Conservation (phyloP, 2,797 vertebrate genomes). For the Alcedo atthis region DNA sequence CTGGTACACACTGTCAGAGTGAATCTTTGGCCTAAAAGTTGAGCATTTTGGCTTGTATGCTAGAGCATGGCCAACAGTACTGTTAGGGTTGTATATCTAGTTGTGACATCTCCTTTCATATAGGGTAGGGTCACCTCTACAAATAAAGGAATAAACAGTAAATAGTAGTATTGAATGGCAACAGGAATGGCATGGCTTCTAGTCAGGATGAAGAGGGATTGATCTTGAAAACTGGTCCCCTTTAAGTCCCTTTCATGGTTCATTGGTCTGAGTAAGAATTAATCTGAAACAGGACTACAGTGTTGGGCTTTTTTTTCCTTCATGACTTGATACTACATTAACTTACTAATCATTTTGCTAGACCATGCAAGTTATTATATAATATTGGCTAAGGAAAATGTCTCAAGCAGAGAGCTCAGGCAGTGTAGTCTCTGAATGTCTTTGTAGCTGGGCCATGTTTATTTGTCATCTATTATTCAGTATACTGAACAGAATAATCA, state of each 20-base stretch:
- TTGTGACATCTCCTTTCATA: neutral
- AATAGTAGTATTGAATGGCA: neutral
- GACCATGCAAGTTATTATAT: neutral
- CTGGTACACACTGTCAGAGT: neutral
- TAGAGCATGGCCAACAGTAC: neutral
- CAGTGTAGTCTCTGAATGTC: neutral
- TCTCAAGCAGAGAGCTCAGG: neutral
- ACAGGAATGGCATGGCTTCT: neutral
- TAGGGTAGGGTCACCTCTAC: neutral
- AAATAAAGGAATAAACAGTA: neutral
- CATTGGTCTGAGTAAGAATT: neutral
- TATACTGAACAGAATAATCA: neutral
- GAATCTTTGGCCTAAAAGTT: neutral
- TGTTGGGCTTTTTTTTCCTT: neutral
- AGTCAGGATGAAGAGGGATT: neutral
- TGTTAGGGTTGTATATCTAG: neutral
- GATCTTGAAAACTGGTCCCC: neutral
- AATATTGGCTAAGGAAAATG: neutral
- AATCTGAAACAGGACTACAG: neutral
- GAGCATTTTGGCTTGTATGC: neutral
- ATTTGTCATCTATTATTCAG: neutral
- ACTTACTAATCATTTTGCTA: neutral
- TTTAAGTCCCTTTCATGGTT: neutral
- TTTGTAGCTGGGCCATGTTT: neutral
- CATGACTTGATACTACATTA: neutral